phyloP scores from a whole-genome alignment of 2,888 invertebrate species.

The Machimus rusticus region DNA sequence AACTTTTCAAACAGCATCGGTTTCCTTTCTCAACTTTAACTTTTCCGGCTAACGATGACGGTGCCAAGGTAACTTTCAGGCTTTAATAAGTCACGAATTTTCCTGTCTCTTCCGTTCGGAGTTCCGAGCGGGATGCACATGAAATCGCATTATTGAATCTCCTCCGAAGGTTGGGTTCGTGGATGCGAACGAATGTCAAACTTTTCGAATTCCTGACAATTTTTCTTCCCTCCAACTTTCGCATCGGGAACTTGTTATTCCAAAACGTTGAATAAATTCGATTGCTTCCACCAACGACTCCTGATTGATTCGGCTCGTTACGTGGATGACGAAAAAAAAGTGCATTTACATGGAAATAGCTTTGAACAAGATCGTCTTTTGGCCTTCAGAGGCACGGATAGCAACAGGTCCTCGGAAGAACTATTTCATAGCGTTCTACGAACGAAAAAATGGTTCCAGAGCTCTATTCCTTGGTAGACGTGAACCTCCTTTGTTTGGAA shows the following conservation, averaged over 20 bases:
- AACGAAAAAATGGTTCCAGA: background rate
- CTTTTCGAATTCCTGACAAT: conserved; percentile 23
- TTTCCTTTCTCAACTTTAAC: background rate
- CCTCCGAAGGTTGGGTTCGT: background rate
- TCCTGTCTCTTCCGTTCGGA: background rate
- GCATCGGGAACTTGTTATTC: conserved; percentile 31
- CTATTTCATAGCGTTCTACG: background rate
- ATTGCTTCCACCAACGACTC: conserved; percentile 26
- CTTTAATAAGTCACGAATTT: conserved; percentile 2
- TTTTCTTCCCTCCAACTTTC: conserved; percentile 5
- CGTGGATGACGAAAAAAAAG: conserved; percentile 9
- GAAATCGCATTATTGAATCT: conserved; percentile 27
- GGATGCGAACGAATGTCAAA: conserved; percentile 23
- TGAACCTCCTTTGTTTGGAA: conserved; percentile 10
- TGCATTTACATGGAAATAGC: conserved; percentile 37
- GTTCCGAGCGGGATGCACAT: conserved; percentile 4
- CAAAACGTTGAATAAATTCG: conserved; percentile 34
- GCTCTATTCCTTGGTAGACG: background rate
- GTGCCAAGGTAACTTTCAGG: background rate
- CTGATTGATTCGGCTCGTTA: conserved; percentile 35
- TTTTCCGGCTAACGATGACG: background rate
- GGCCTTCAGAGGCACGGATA: background rate
- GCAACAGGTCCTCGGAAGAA: background rate
- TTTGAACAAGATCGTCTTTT: background rate
- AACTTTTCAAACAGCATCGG: background rate